Base-by-base conservation (phyloP, 2,797 vertebrate species). In the Helarctos malayanus region DNA sequence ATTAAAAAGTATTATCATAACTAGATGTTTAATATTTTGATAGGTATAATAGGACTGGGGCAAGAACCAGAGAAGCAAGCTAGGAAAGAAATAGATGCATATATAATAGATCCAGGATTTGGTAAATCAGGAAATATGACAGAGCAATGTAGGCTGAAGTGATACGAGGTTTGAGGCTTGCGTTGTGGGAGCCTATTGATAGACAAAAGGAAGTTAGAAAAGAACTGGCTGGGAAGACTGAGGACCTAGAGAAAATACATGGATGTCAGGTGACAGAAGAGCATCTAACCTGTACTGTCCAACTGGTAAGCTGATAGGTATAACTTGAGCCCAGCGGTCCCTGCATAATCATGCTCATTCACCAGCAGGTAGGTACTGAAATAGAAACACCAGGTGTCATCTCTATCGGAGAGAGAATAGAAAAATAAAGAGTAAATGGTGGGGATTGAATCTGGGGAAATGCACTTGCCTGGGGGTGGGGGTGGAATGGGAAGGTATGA, bases 181-280 rank as follows among this genome's bases (percentile, higher is more conserved):
- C 56, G 19, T 75, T 73, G 56, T 23, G 41, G 35, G 93, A 92
- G n/a, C 0, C 0, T 83, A 19, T 61, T 86, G 15, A 38, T 27
- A 68, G n/a, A 47, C 54, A 32, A 82, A 94, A 69, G 9, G 45
- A 61, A 93, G 2, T 29, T 15, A 79, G 35, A 47, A 82, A 59
- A 35, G 7, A 47, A 45, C 18, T 59, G 19, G 29, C 25, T 75
- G 52, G 23, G 13, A 86, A 3, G 14, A 75, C 7, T 65, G 9
- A 89, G 19, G 47, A 83, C 49, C 78, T 92, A 63, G 75, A 94
- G 63, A 57, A 97, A 94, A 85, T 19, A 49, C 7, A 2, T 69
- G 7, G 35, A 52, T 14, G 27, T 18, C 54, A 65, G 11, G 15
- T 18, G 38, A 73, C 19, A 69, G 32, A 21, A 75, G 8, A 14